A percentile compares a stretch with the other conserved stretches of the same genome.
These are phyloP conservation scores for Odontocolon sp. DNA, from an alignment of 2,888 invertebrate genomes.

Conservation along the genomic window DNA sequence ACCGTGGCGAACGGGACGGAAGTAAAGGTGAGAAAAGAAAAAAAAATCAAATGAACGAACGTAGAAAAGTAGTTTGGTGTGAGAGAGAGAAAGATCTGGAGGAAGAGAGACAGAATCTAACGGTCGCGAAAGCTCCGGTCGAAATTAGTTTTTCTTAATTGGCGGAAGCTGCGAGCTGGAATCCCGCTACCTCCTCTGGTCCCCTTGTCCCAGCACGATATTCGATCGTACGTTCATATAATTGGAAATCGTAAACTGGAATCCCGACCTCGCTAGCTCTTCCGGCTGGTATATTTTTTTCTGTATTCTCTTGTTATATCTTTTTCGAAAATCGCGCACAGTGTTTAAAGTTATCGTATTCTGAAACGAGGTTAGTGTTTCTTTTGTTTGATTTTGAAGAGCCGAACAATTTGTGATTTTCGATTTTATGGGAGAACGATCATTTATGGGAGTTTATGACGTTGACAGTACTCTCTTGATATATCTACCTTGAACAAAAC, in stretches of 20 bases:
- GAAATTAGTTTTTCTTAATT: constrained; percentile 80
- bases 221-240: constrained; percentile 62
- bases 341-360: too few species aligned
- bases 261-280: constrained; percentile 44
- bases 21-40: constrained; percentile 35
- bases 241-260: constrained; percentile 64
- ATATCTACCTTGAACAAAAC: too few species aligned
- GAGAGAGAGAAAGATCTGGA: constrained; percentile 12
- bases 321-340: background rate
- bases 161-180: constrained; percentile 64
- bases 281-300: constrained; percentile 32
- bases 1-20: constrained; percentile 57
- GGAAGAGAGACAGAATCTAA: background rate
- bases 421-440: too few species aligned
- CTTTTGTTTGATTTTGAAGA: too few species aligned
- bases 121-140: constrained; percentile 58
- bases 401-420: too few species aligned
- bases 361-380: too few species aligned
- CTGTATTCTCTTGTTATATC: constrained; percentile 1
- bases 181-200: background rate
- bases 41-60: background rate
- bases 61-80: constrained; percentile 38
- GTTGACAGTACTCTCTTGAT: too few species aligned
- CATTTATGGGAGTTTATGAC: too few species aligned
- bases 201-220: constrained; percentile 30